Conservation (phyloP, 2,797 vertebrate genomes). For the Sphenodon punctatus region DNA sequence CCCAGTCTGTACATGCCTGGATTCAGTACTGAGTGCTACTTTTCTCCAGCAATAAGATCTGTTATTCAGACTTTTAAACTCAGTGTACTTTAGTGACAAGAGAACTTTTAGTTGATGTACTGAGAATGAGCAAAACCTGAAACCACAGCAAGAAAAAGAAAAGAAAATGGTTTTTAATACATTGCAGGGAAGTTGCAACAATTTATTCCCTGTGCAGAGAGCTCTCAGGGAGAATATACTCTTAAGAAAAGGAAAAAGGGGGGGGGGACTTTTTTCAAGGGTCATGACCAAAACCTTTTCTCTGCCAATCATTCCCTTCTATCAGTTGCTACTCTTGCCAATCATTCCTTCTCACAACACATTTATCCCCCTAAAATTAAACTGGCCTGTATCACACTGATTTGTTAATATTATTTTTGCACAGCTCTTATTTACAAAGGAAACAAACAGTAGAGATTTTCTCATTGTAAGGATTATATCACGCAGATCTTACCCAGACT, state of each 20-base stretch:
- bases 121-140: neutral
- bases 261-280: neutral
- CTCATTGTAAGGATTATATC: neutral
- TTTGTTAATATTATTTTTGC: neutral
- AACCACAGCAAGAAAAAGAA: neutral
- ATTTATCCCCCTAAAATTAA: too few species aligned
- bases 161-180: neutral
- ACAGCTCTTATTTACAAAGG: neutral
- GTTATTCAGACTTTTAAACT: neutral
- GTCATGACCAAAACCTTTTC: neutral
- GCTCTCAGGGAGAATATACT: neutral
- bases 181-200: neutral
- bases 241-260: neutral
- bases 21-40: too few species aligned
- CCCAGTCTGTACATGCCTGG: too few species aligned
- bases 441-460: constrained; percentile 20
- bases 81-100: neutral
- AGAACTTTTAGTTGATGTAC: neutral
- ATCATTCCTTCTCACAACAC: neutral
- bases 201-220: neutral
- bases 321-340: neutral
- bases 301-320: neutral
- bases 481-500: constrained; percentile 28
- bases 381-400: neutral
- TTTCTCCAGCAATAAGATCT: neutral